Evolutionary conservation across 2,888 invertebrate genomes (phyloP).

Genomic region (Crioceris asparagi): DNA sequence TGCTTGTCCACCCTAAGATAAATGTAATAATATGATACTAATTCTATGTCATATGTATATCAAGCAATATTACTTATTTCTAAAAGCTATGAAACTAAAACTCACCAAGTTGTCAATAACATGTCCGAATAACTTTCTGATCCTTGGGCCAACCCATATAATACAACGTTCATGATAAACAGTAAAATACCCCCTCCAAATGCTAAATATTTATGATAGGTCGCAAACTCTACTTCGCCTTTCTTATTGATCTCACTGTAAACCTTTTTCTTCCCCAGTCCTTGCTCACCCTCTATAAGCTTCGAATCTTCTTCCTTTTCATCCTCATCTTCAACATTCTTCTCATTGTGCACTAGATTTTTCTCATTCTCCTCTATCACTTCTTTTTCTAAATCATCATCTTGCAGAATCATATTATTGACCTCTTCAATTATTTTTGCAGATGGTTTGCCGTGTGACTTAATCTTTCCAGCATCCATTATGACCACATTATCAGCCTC

Average conservation of each 20-base stretch:
- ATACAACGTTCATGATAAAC: slow-evolving; percentile 20
- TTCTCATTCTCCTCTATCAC: too few relatives aligned
- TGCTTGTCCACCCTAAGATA: slow-evolving; percentile 21
- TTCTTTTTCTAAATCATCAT: slow-evolving; percentile 12
- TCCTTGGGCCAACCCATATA: slow-evolving; percentile 24
- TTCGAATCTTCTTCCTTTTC: slow-evolving; percentile 10
- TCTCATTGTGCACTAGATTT: slow-evolving; percentile 2
- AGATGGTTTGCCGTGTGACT: slow-evolving; percentile 9
- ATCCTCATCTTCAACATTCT: slow-evolving; percentile 12
- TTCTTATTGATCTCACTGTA: slow-evolving; percentile 25
- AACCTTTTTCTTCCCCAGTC: slow-evolving; percentile 14
- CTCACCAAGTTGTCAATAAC: slow-evolving; percentile 17
- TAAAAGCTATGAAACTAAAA: neutral
- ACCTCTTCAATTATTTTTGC: slow-evolving; percentile 7
- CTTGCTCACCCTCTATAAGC: slow-evolving; percentile 14
- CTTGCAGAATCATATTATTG: slow-evolving; percentile 4
- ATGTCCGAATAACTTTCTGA: slow-evolving; percentile 24
- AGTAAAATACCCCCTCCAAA: slow-evolving; percentile 27
- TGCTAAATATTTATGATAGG: slow-evolving; percentile 28
- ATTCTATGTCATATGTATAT: neutral
- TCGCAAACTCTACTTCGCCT: slow-evolving; percentile 25
- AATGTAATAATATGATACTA: neutral
- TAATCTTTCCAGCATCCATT: slow-evolving; percentile 15
- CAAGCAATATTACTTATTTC: neutral
- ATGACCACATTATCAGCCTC: slow-evolving; percentile 21